Base-by-base conservation (phyloP, 2,797 vertebrate genomes). In the Bovichtus variegatus region DNA sequence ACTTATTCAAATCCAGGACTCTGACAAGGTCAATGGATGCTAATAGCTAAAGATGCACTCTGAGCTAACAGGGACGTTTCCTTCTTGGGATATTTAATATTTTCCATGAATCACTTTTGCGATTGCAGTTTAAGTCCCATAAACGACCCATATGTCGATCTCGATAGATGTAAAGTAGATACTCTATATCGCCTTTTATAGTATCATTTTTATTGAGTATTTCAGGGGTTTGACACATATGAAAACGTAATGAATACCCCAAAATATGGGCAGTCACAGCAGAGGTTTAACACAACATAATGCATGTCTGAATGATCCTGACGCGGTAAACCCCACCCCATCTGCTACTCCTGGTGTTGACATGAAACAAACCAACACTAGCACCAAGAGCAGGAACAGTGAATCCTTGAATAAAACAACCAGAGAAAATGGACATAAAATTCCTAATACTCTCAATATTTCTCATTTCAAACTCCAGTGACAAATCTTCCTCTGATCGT, bases 401-500 rank as follows among this genome's bases (percentile, higher is more conserved):
- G 34, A 74, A 64, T 64, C 75, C 76, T 74, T 82, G 80, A 87
- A 60, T 83, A 87, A 84, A 89, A 86, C 79, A 86, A 73, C 61
- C 36, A 27, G 76, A 78, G 78, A 80, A 81, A 84, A 84, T 25
- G 60, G 76, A 83, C 76, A 86, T 86, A 75, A 88, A 87, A 88
- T 43, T 91, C 62, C 63, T 82, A 82, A 91, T 73, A 58, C 89
- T 82, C 71, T 65, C 76, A 58, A 71, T 91, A 84, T 87, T 85
- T 91, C 81, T 87, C 73, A 64, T 83, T 78, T 7, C 47, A 76
- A 87, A 77, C 76, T 66, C 63, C 6, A 11, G 86, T 63, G 77
- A 90, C 83, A 90, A 91, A 89, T 90, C 79, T 59, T 38, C 41
- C 61, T 62, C 29, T 76, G 82, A 87, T 89, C 83, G 79, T 76